Evolutionary conservation across 2,113 vertebrate genomes (phyloP), one percentile per base, ranked within the genome.

Genomic region (Prunella fulvescens): DNA sequence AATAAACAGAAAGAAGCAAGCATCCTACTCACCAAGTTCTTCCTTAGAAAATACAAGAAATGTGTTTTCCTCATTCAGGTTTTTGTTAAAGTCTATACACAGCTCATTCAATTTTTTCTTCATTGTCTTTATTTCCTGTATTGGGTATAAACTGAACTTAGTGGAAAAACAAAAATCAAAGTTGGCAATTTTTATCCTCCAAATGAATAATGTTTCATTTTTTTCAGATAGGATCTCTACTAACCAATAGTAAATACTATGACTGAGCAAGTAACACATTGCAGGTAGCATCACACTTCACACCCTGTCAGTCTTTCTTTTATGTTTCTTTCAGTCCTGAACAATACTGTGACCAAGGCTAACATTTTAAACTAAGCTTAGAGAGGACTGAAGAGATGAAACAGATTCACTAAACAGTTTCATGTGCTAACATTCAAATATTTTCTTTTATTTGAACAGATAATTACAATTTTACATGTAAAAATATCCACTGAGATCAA

Each of bases 41-140:
- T 97, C 97, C 86, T 98, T 98, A n/a, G 98, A 98, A 95, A 99
- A 99, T 19, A 97, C 47, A 47, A 99, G 98, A 83, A 96, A 98
- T 1, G 98, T 99, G 45, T 97, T 98, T 78, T 99, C 99, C 86
- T 99, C 99, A 69, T 99, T 99, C 93, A 99, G 96, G 93, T 99
- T 99, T 97, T 98, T 98, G 97, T 98, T 99, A 53, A 99, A 99
- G 94, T 99, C 99, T 85, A 99, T 99, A 93, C 98, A 99, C 9
- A 99, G 98, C 51, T 99, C 98, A 93, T 97, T 99, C 88, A 99
- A 97, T 56, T 96, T 98, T 97, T 99, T 99, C 88, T 98, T 99
- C 54, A 97, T 98, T 29, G 45, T 96, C 97, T 99, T 99, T 88
- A 99, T 98, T 98, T 99, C 98, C 99, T 99, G 88, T 73, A 77